Conservation (phyloP, 2,888 invertebrate genomes). For the Luperina nickerlii region DNA sequence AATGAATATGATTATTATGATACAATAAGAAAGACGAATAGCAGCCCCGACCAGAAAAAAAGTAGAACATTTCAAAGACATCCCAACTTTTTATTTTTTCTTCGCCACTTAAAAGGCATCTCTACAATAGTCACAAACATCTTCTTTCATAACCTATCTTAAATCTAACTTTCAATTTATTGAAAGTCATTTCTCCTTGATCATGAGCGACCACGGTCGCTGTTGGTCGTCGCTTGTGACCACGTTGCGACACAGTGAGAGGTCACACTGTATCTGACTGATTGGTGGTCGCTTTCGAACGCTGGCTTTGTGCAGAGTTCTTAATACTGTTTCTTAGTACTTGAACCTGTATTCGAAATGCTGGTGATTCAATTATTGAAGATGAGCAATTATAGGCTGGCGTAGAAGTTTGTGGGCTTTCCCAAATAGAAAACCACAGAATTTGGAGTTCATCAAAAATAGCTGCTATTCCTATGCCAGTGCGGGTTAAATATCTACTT, state of each 20-base stretch:
- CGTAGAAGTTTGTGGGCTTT: background rate
- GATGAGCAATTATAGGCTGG: background rate
- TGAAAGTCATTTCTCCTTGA: slow-evolving; percentile 66
- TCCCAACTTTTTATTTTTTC: background rate
- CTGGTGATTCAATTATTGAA: background rate
- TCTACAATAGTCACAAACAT: background rate
- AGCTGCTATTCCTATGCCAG: too few species aligned
- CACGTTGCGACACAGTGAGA: slow-evolving; percentile 57
- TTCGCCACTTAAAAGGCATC: background rate
- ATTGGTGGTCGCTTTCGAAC: slow-evolving; percentile 48
- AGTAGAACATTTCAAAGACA: background rate
- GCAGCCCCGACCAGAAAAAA: background rate
- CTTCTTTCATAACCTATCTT: slow-evolving; percentile 28
- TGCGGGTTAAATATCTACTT: background rate
- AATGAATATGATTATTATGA: background rate
- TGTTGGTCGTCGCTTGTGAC: slow-evolving; percentile 29
- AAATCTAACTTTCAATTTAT: slow-evolving; percentile 59
- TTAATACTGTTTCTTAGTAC: too few species aligned
- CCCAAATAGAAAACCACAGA: background rate
- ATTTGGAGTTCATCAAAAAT: background rate
- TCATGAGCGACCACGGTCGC: slow-evolving; percentile 50
- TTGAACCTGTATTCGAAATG: slow-evolving; percentile 15
- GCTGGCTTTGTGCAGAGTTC: slow-evolving; percentile 2
- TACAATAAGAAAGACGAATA: background rate
- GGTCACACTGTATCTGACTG: slow-evolving; percentile 49